A percentile compares a stretch with the other conserved stretches of the same genome.
Conservation (phyloP, 2,797 vertebrate species). For the Anguilla anguilla region DNA sequence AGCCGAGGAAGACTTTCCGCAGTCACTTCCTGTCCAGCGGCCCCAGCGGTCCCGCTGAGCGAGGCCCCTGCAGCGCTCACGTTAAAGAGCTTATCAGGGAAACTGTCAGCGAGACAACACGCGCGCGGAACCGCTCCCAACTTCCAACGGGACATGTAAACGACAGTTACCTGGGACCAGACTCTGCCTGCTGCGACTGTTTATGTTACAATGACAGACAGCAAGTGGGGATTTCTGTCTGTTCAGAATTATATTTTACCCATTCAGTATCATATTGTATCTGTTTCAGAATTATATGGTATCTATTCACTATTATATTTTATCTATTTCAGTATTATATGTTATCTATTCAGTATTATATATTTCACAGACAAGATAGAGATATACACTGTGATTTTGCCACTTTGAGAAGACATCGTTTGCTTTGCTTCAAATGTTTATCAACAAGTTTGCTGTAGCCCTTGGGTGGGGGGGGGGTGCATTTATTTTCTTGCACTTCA, state of each 20-base stretch:
- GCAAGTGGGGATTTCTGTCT: neutral
- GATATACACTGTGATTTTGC: slow-evolving; percentile 26
- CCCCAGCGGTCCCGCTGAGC: slow-evolving; percentile 19
- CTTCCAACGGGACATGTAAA: slow-evolving; percentile 31
- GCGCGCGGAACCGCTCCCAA: slow-evolving; percentile 31
- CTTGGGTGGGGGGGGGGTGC: neutral
- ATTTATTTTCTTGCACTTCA: neutral
- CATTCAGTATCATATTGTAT: neutral
- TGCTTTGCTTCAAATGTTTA: neutral
- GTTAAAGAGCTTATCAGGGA: slow-evolving; percentile 43
- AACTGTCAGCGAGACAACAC: slow-evolving; percentile 25
- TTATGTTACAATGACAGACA: neutral
- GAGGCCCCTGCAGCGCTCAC: neutral
- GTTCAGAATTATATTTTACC: neutral
- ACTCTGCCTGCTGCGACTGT: neutral
- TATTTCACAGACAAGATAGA: neutral
- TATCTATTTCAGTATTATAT: neutral
- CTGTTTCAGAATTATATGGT: neutral
- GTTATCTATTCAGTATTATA: neutral
- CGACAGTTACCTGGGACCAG: neutral
- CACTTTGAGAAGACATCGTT: slow-evolving; percentile 39
- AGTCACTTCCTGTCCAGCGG: neutral
- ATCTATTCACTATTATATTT: neutral
- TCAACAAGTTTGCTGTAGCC: neutral
- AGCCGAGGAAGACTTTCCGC: neutral